Percentiles rank a stretch among this genome's conserved stretches.
These are phyloP conservation scores for Malachius bipustulatus DNA, from an alignment of 2,888 invertebrate genomes.

Conservation along the genomic window DNA sequence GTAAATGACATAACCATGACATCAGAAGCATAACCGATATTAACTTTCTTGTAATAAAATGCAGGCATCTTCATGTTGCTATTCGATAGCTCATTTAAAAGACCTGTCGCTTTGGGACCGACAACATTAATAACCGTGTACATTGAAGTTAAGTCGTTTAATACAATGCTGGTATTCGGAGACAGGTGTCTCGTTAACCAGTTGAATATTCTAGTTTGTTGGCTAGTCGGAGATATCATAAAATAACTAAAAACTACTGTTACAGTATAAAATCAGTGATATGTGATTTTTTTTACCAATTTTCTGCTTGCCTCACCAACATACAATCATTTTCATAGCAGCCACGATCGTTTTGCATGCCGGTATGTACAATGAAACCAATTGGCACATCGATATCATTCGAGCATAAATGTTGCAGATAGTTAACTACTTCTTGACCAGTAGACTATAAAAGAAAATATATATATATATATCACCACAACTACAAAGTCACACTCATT, in stretches of 20 bases:
- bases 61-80: slow-evolving; percentile 47
- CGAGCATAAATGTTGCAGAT: slow-evolving; percentile 53
- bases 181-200: slow-evolving; percentile 58
- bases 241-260: slow-evolving; percentile 53
- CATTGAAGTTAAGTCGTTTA: slow-evolving; percentile 60
- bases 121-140: slow-evolving; percentile 60
- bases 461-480: not conserved
- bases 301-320: slow-evolving; percentile 49
- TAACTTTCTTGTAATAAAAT: slow-evolving; percentile 55
- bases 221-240: slow-evolving; percentile 68
- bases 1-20: slow-evolving; percentile 60
- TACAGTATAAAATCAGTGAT: no score
- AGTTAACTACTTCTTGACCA: slow-evolving; percentile 46
- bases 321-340: slow-evolving; percentile 65
- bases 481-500: no score
- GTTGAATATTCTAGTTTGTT: slow-evolving; percentile 58
- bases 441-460: slow-evolving; percentile 38
- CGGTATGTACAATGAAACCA: slow-evolving; percentile 54
- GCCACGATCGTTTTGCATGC: slow-evolving; percentile 58
- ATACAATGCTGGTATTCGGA: slow-evolving; percentile 44
- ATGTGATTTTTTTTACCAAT: slow-evolving; percentile 36
- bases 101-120: slow-evolving; percentile 53
- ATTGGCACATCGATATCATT: slow-evolving; percentile 53
- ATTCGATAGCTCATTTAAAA: slow-evolving; percentile 53
- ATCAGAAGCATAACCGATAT: slow-evolving; percentile 56